Conservation (phyloP, 2,888 invertebrate species). For the Phoronis australis region DNA sequence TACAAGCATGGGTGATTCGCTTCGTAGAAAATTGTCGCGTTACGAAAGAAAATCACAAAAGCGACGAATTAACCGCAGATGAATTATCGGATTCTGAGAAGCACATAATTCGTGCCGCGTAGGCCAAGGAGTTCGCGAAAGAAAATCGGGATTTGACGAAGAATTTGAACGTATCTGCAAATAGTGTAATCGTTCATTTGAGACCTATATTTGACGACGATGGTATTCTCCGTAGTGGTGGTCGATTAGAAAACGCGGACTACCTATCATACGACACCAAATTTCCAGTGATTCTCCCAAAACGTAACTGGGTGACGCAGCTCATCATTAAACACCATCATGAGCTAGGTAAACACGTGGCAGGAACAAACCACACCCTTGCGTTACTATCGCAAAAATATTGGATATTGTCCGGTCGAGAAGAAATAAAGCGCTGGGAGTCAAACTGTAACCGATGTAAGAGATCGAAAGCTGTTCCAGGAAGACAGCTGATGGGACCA, state of each 20-base stretch:
- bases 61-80: constrained; percentile 1
- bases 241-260: neutral
- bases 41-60: neutral
- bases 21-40: constrained; percentile 9
- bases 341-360: neutral
- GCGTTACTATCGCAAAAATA: neutral
- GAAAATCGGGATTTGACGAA: constrained; percentile 2
- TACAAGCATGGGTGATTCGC: too few relatives aligned
- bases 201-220: neutral
- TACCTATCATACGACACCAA: neutral
- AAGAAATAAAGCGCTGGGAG: neutral
- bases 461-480: neutral
- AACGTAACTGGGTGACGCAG: neutral
- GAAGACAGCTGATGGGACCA: constrained; percentile 1
- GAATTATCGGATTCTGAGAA: too few relatives aligned
- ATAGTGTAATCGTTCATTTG: too few relatives aligned
- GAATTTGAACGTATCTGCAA: neutral
- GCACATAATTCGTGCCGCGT: too few relatives aligned
- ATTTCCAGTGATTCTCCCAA: constrained; percentile 1
- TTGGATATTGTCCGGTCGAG: neutral
- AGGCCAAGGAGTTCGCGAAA: constrained; percentile 3
- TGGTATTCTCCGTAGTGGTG: neutral
- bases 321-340: neutral
- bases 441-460: neutral
- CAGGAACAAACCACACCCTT: neutral